Base-by-base conservation (phyloP, 2,888 invertebrate genomes). In the Thera britannica region DNA sequence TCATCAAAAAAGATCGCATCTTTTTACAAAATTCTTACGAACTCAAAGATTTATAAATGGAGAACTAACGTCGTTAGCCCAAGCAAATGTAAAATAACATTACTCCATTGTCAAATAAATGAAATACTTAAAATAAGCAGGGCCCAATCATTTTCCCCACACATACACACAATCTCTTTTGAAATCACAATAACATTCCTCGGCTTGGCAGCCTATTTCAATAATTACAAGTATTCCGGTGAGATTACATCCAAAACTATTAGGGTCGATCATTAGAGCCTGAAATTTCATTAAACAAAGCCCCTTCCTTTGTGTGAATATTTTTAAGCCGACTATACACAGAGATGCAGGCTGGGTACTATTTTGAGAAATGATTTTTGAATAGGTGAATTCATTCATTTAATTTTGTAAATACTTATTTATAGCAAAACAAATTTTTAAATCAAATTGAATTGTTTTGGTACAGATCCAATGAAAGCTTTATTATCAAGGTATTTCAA, bases 271-370 rank as follows among this genome's bases (percentile, higher is more conserved):
- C 71, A 71, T 71, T 71, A 71, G 58, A 68, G 59, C 55, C 69
- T 51, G 66, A 66, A 68, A 68, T 68, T 71, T 71, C 71, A 71
- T 71, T 71, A 68, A 68, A 68, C 58, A 68, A 71, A 68, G 71
- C 71, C 62, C 54, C 34, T 59, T 60, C 62, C 52, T 71, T 65
- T 58, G 58, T 46, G 61, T 12, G 65, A 62, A 34, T 51, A 61
- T 67, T 65, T 68, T 69, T 62, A 68, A 64, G 60, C 57, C 46
- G 38, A 49, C 38, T 11, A 52, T 48, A 58, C 58, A 58, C 54
- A 55, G 57, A 2, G 4, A n/a, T 51, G 9, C 9, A 9, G 3
- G n/a, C 3, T 49, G 8, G 51, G n/a, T 46, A 61, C 34, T 48
- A 12, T 12, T 56, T 57, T 7, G 12, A 12, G 38, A 2, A 2